Conservation (phyloP, 1,140 invertebrate species). For the Pollicipes pollicipes region DNA sequence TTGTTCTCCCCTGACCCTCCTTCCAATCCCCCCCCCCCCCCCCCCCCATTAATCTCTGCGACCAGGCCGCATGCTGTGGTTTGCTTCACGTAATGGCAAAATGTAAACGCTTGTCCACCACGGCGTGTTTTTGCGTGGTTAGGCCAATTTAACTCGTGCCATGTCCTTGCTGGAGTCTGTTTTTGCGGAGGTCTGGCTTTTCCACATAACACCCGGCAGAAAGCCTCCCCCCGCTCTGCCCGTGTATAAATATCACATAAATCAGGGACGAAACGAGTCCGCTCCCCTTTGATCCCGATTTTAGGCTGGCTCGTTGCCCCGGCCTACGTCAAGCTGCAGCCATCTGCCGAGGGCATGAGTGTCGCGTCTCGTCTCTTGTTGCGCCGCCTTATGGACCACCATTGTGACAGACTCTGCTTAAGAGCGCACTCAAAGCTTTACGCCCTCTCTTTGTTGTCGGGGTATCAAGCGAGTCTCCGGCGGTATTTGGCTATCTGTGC, state of each 20-base stretch:
- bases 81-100: neutral
- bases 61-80: too few species aligned
- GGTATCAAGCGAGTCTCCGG: neutral
- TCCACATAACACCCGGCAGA: neutral
- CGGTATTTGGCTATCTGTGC: too few species aligned
- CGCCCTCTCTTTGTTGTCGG: neutral
- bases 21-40: too few species aligned
- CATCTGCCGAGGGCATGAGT: neutral
- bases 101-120: neutral
- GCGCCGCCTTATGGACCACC: neutral
- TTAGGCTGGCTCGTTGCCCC: too few species aligned
- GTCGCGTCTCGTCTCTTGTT: neutral
- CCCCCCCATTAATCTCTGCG: too few species aligned
- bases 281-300: neutral
- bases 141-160: neutral
- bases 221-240: neutral
- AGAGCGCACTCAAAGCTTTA: neutral
- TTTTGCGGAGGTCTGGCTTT: neutral
- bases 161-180: neutral
- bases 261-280: neutral
- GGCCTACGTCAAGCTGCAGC: too few species aligned
- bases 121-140: neutral
- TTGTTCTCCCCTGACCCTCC: neutral
- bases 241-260: slow-evolving; percentile 1
- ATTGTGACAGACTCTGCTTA: neutral